Conservation (phyloP, 2,888 invertebrate genomes). For the Uloborus plumipes region DNA sequence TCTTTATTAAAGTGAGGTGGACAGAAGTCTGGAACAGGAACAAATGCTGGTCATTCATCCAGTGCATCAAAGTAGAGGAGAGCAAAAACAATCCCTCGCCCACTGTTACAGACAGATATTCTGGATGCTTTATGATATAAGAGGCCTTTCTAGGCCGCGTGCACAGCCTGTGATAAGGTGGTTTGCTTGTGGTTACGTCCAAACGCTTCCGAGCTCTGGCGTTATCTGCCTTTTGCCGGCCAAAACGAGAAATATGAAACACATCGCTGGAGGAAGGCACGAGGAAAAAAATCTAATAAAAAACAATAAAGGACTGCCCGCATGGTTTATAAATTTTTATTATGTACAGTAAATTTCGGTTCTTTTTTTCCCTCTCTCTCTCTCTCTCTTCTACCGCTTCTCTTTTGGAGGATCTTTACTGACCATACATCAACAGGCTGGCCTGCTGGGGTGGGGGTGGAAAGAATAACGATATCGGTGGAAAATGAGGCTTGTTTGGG, state of each 20-base stretch:
- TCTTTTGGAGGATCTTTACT: slow-evolving; percentile 24
- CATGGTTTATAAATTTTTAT: slow-evolving; percentile 64
- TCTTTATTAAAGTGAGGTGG: neutral
- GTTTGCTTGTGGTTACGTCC: slow-evolving; percentile 58
- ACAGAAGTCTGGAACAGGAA: neutral
- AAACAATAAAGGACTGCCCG: slow-evolving; percentile 13
- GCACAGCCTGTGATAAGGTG: slow-evolving; percentile 46
- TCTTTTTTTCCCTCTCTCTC: neutral
- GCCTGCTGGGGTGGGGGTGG: slow-evolving; percentile 18
- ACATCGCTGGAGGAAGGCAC: slow-evolving; percentile 2
- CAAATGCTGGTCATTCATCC: neutral
- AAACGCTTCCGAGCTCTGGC: slow-evolving; percentile 31
- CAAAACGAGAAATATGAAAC: slow-evolving; percentile 51
- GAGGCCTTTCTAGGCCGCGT: slow-evolving; percentile 33
- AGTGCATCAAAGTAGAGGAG: slow-evolving; percentile 26
- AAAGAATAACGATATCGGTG: too few relatives aligned
- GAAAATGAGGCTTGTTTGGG: neutral
- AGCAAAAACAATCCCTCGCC: neutral
- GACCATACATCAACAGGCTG: slow-evolving; percentile 55
- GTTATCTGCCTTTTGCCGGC: slow-evolving; percentile 57
- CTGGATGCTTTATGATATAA: slow-evolving; percentile 57
- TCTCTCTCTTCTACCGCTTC: too few relatives aligned
- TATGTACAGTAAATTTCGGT: slow-evolving; percentile 60
- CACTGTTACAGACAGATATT: slow-evolving; percentile 61
- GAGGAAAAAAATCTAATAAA: slow-evolving; percentile 10